phyloP scores from a whole-genome alignment of 2,113 vertebrate species.

The Mobula birostris region DNA sequence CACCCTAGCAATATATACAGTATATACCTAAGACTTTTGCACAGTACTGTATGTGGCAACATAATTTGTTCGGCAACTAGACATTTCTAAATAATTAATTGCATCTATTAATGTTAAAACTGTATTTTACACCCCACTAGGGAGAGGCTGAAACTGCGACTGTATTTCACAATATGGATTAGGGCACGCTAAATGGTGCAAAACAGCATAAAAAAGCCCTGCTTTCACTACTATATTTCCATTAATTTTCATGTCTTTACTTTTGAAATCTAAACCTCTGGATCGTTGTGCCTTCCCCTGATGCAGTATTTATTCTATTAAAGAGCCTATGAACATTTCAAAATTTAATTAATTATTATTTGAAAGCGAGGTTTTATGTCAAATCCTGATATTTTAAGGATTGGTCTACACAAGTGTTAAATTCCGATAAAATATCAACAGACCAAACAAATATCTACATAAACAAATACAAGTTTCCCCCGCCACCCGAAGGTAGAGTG shows the following conservation, averaged over 20 bases:
- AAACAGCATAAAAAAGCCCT: background rate
- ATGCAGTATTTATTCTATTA: background rate
- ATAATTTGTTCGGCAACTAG: background rate
- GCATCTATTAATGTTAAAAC: background rate
- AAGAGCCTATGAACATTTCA: background rate
- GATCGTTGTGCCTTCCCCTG: background rate
- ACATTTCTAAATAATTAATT: conserved; percentile 2
- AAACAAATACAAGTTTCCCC: background rate
- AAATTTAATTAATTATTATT: background rate
- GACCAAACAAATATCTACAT: background rate
- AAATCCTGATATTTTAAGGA: background rate
- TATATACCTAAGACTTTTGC: too few relatives aligned
- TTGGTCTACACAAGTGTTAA: background rate
- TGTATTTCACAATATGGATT: background rate
- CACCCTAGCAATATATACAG: too few relatives aligned
- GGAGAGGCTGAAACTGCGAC: background rate
- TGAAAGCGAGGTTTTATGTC: background rate
- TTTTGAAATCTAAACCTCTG: too few relatives aligned
- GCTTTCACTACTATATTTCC: background rate
- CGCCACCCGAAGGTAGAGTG: too few relatives aligned
- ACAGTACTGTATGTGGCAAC: too few relatives aligned
- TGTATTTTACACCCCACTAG: background rate
- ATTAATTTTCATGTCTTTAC: too few relatives aligned
- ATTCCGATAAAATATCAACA: background rate
- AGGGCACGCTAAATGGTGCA: background rate